Evolutionary conservation across 2,888 invertebrate species (phyloP), one percentile per base, ranked within the genome.

Genomic region (Lithosia quadra): DNA sequence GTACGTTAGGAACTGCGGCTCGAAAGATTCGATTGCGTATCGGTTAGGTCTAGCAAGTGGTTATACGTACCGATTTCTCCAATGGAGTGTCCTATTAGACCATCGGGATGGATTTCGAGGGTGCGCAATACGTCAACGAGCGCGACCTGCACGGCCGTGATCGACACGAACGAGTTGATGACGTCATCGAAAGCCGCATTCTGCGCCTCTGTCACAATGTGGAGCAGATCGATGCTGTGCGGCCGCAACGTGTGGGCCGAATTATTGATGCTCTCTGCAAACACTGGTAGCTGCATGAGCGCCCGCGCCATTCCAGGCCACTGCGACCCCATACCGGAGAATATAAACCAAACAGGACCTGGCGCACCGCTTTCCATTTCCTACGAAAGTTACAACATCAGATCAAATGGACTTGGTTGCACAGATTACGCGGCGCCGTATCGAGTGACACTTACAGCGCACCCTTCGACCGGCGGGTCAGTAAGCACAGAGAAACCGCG

Each of bases 261-360:
- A 73, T 96, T 96, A 77, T 96, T 95, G 78, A 99, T 96, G 69
- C 98, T 97, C 67, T 96, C 96, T 74, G 96, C 97, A 94, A 99
- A 99, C 0, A 95, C 93, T 67, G 98, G 98, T 75, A 99, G 95
- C 73, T 95, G 92, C 96, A 99, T 97, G 78, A 99, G 95, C 71
- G 97, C 96, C 86, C 97, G 97, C 18, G 97, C 99, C 99, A 99
- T 99, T 83, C 98, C 98, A 61, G 98, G 96, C 99, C 99, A 99
- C 93, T 99, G 99, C 57, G 98, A 97, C 18, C 99, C 99, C 99
- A 99, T 99, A 70, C 99, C 99, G 60, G 99, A 97, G 94, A 99
- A 99, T 74, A 99, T 96, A 91, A 96, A 99, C 98, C 99, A 99
- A 68, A 99, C 93, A 0, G 99, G 98, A 18, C 98, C 96, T 74